Conservation (phyloP, 1,140 invertebrate genomes). For the Akabosia matsudoensis region DNA sequence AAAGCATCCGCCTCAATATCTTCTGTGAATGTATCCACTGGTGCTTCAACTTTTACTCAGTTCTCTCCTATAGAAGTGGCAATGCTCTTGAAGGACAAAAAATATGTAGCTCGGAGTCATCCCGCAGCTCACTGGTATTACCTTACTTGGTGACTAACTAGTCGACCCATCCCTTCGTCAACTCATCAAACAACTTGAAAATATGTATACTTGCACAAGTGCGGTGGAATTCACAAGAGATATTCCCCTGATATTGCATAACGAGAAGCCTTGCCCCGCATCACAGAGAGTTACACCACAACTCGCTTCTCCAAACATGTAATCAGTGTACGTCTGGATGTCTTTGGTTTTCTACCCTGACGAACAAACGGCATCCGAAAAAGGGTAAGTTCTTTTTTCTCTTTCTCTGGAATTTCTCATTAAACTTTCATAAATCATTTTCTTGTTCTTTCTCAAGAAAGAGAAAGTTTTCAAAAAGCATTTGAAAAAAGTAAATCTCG, state of each 20-base stretch:
- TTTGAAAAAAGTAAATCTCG: neutral
- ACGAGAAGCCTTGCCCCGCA: too few species aligned
- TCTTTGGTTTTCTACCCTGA: too few species aligned
- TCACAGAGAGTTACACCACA: too few species aligned
- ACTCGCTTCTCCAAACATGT: neutral
- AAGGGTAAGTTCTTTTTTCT: conserved; percentile 12
- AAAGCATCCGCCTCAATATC: too few species aligned
- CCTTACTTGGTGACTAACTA: neutral
- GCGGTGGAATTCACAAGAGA: neutral
- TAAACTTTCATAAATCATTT: conserved; percentile 23
- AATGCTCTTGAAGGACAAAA: too few species aligned
- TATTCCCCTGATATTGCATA: neutral
- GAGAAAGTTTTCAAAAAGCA: neutral
- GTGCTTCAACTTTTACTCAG: too few species aligned
- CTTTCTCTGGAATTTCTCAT: conserved; percentile 20
- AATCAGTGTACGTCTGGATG: neutral
- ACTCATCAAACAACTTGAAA: neutral
- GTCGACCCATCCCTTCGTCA: neutral
- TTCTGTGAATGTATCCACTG: too few species aligned
- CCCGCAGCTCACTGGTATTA: neutral
- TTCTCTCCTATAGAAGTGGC: too few species aligned
- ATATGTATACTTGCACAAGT: neutral
- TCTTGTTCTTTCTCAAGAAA: neutral
- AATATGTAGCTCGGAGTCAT: too few species aligned
- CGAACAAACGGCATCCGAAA: neutral